A percentile compares a stretch with the other conserved stretches of the same genome.
These are phyloP conservation scores for Oxyruncus cristatus DNA, from an alignment of 2,113 vertebrate genomes.

Conservation along the genomic window DNA sequence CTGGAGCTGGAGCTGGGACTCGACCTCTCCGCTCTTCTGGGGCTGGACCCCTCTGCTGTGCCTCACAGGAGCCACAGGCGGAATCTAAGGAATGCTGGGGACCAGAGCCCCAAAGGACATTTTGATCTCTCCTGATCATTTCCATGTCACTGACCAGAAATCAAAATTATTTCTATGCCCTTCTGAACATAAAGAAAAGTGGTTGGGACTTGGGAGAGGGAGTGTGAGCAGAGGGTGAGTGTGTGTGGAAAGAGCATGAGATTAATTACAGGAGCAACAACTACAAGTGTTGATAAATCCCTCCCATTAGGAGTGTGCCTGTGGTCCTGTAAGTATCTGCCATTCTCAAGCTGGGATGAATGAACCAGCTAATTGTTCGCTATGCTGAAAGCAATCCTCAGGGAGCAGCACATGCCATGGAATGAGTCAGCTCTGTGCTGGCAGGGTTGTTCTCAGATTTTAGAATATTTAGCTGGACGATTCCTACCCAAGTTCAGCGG, in stretches of 20 bases:
- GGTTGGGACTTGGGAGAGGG: not conserved
- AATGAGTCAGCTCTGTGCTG: conserved; percentile 50
- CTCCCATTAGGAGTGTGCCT: not conserved
- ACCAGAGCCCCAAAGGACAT: not conserved
- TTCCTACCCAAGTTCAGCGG: not conserved
- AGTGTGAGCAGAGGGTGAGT: not conserved
- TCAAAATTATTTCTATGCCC: not conserved
- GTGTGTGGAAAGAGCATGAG: not conserved
- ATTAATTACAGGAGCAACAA: conserved; percentile 40
- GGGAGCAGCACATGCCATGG: conserved; percentile 47
- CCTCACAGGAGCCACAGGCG: not conserved
- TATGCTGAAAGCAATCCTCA: conserved; percentile 45
- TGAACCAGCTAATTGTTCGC: conserved; percentile 55
- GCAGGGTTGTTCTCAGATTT: conserved; percentile 54
- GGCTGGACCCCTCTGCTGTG: not conserved
- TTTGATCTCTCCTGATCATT: not conserved
- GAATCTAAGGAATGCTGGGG: not conserved
- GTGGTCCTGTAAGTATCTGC: not conserved
- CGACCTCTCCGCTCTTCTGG: not conserved
- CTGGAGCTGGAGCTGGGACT: not conserved
- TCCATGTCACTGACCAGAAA: not conserved
- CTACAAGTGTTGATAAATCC: conserved; percentile 6
- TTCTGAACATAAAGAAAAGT: not conserved
- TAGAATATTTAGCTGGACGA: conserved; percentile 45
- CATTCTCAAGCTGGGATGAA: conserved; percentile 59